A percentile compares a stretch with the other conserved stretches of the same genome.
Conservation (phyloP, 1,140 invertebrate genomes). For the Prorops nasuta region DNA sequence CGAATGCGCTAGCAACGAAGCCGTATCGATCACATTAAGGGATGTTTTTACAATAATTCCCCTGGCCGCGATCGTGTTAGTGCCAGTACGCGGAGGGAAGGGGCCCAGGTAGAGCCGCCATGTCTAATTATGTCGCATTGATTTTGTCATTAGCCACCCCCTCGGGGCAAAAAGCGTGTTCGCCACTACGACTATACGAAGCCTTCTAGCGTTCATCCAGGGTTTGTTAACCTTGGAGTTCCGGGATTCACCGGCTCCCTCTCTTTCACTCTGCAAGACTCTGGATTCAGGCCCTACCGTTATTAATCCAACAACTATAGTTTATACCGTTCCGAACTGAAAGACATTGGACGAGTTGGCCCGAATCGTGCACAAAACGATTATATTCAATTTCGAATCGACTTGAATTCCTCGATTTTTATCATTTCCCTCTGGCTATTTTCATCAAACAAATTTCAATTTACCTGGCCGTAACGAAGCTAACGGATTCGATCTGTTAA, state of each 20-base stretch:
- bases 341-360: background rate
- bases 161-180: constrained; percentile 29
- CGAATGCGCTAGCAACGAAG: constrained; percentile 26
- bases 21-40: constrained; percentile 45
- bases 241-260: background rate
- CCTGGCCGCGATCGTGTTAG: constrained; percentile 13
- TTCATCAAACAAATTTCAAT: background rate
- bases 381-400: background rate
- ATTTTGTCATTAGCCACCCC: constrained; percentile 56
- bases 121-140: constrained; percentile 58
- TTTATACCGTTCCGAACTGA: no score
- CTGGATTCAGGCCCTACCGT: no score
- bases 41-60: constrained; percentile 52
- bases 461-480: background rate
- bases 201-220: background rate
- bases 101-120: constrained; percentile 46
- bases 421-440: background rate
- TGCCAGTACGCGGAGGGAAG: constrained; percentile 16
- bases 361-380: background rate
- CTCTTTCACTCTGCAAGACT: background rate
- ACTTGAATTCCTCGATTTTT: background rate
- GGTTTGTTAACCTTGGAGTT: background rate
- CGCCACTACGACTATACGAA: background rate
- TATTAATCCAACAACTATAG: no score
- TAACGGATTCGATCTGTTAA: background rate